Conservation (phyloP, 1,140 invertebrate genomes). For the Euwallacea fornicatus region DNA sequence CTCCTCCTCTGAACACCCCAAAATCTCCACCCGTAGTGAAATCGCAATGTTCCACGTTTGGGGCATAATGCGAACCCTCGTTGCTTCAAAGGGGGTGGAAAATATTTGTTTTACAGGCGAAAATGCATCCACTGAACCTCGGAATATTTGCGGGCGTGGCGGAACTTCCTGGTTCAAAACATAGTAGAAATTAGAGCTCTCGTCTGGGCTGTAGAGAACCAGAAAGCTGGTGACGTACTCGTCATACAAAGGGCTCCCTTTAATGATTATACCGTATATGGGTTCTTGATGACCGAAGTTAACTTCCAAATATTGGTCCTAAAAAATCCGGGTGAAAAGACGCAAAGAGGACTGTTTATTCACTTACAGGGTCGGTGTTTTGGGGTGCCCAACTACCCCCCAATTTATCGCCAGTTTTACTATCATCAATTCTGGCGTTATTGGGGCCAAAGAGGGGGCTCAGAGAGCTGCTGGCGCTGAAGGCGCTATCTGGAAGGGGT, state of each 20-base stretch:
- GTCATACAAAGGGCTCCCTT: conserved; percentile 65
- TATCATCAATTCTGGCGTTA: conserved; percentile 56
- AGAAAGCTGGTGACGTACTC: conserved; percentile 77
- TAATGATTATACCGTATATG: conserved; percentile 71
- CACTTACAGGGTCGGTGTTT: conserved; percentile 52
- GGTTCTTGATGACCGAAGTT: conserved; percentile 64
- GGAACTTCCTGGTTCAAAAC: conserved; percentile 40
- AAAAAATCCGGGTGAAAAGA: conserved; percentile 11
- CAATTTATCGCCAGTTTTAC: conserved; percentile 36
- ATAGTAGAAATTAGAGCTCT: conserved; percentile 37
- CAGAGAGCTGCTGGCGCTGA: conserved; percentile 62
- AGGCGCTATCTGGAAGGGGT: conserved; percentile 58
- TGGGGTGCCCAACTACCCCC: conserved; percentile 67
- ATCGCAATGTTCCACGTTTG: conserved; percentile 76
- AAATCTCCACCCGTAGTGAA: conserved; percentile 70
- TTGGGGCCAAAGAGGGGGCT: conserved; percentile 56
- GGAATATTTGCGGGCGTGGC: conserved; percentile 60
- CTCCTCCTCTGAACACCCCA: conserved; percentile 65
- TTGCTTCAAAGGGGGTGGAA: conserved; percentile 69
- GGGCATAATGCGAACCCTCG: conserved; percentile 69
- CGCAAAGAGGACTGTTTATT: neutral
- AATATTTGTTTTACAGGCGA: conserved; percentile 66
- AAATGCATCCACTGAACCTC: conserved; percentile 65
- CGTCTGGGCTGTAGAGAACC: conserved; percentile 63
- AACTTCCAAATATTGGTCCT: conserved; percentile 71